Evolutionary conservation across 2,797 vertebrate genomes (phyloP), one percentile per base, ranked within the genome.

Genomic region (Diceros bicornis): DNA sequence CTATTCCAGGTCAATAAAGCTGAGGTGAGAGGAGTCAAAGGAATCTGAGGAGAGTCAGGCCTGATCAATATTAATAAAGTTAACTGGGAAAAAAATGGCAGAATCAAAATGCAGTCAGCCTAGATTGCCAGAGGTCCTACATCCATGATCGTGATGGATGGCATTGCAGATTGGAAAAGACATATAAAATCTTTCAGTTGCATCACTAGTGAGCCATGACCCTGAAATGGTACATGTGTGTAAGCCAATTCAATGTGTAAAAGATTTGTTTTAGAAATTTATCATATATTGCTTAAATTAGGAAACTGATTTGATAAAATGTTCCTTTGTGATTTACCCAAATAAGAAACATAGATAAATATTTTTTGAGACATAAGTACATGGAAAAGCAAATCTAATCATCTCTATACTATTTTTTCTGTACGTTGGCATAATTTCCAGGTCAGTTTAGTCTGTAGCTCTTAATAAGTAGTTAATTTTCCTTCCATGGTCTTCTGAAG

Each of bases 31-130:
- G 50, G 41, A 91, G 47, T 8, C 66, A 94, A 91, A 59, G 13
- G 32, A 85, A 95, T 91, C 72, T 90, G 83, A 55, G 91, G 78
- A 93, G 93, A 97, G 55, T 47, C 52, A 91, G 74, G 64, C 47
- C 25, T 68, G 79, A 94, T 89, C 82, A 96, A 93, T 92, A 61
- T 78, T 93, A 97, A 97, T 91, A 91, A 93, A 91, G n/a, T 92
- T 91, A 93, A 69, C 44, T 78, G 29, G 66, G 21, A 32, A 84
- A 90, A 86, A 83, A 64, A 78, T 29, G 64, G 84, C 50, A 89
- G 32, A 89, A 37, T 55, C 9, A 91, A 91, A 91, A 85, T 55
- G n/a, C 8, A 69, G 57, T 91, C 77, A 89, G 27, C 29, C 27
- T 74, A 91, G 82, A 44, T 37, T 78, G 12, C 79, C 86, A 8